Percentiles rank a stretch among this genome's conserved stretches.
phyloP scores from a whole-genome alignment of 2,113 vertebrate genomes.

The Halcyon senegalensis region DNA sequence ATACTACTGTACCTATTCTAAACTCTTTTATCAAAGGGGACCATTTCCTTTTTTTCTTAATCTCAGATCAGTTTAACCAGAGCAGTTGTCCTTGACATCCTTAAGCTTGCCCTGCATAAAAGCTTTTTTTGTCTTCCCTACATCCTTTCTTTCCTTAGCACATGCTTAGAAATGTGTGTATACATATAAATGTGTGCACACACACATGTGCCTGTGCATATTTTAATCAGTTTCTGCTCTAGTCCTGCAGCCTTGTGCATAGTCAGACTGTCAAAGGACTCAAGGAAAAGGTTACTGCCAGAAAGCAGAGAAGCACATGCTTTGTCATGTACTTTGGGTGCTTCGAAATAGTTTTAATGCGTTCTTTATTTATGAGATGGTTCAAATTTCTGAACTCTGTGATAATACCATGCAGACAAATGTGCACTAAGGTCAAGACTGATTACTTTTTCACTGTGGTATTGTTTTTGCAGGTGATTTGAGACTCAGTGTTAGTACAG shows the following conservation, averaged over 20 bases:
- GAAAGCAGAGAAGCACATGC: rapidly evolving
- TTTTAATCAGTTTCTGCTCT: not conserved
- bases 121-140: not conserved
- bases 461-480: conserved; percentile 21
- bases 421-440: not conserved
- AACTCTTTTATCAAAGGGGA: conserved; percentile 26
- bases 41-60: conserved; percentile 39
- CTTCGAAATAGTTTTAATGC: not conserved
- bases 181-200: rapidly evolving
- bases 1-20: conserved; percentile 49
- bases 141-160: not conserved
- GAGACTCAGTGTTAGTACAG: not conserved
- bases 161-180: not conserved
- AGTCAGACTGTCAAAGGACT: not conserved
- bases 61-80: conserved; percentile 25
- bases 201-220: not conserved
- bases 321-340: not conserved
- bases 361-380: not conserved
- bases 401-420: not conserved
- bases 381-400: conserved; percentile 5
- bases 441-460: not conserved
- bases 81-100: conserved; percentile 21
- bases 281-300: not conserved
- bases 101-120: conserved; percentile 7
- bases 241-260: not conserved